A percentile compares a stretch with the other conserved stretches of the same genome.
These are phyloP conservation scores for Sciurus niger DNA, from an alignment of 2,113 vertebrate species.

Conservation along the genomic window DNA sequence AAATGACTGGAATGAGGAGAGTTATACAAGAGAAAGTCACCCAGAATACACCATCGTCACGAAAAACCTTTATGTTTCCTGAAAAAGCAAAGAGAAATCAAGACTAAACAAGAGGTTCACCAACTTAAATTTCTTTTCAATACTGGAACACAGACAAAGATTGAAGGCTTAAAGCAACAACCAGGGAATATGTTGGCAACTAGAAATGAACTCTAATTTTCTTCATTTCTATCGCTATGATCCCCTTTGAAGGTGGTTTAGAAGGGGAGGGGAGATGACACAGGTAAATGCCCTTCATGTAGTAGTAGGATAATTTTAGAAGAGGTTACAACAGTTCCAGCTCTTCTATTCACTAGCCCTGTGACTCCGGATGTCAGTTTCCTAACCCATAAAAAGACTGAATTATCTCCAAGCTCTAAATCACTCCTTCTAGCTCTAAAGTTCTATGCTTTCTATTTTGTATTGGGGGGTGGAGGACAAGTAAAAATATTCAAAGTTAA, in stretches of 20 bases:
- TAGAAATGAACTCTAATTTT: neutral
- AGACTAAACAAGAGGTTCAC: neutral
- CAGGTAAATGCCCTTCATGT: neutral
- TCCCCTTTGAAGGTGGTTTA: slow-evolving; percentile 35
- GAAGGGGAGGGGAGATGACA: neutral
- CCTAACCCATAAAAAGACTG: neutral
- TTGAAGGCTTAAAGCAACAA: neutral
- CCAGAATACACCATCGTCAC: slow-evolving; percentile 93
- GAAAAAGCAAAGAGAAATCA: slow-evolving; percentile 70
- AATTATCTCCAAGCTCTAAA: neutral
- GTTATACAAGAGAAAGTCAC: slow-evolving; percentile 92
- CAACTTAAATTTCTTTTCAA: neutral
- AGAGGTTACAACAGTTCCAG: neutral
- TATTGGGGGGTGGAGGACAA: neutral
- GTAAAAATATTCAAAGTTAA: slow-evolving; percentile 34
- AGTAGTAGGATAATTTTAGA: neutral
- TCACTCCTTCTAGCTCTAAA: neutral
- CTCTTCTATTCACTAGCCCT: neutral
- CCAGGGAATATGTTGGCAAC: neutral
- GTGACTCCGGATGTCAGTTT: neutral
- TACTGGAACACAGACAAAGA: neutral
- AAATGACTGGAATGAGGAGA: slow-evolving; percentile 91
- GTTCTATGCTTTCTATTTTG: slow-evolving; percentile 3
- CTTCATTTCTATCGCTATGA: neutral
- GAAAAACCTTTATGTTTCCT: slow-evolving; percentile 94